Base-by-base conservation (phyloP, 2,113 vertebrate species). In the Podarcis muralis region DNA sequence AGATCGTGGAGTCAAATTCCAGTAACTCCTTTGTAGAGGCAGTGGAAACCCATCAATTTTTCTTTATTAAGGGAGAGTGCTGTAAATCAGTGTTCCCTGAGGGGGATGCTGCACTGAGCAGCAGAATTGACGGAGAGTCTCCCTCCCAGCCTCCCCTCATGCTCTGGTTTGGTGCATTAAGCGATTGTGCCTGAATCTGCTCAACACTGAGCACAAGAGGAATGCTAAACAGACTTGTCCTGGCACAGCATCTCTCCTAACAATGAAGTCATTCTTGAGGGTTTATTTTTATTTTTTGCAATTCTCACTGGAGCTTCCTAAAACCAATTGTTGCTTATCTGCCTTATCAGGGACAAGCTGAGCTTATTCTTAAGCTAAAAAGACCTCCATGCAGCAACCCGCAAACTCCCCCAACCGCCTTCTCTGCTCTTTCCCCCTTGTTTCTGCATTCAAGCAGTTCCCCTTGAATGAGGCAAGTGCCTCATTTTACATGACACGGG, bases 41-140 rank as follows among this genome's bases (percentile, higher is more conserved):
- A 32, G 25, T 25, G 35, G 20, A 43, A 74, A 65, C 68, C 23
- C 65, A 57, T 22, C 80, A 81, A 1, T 0, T 32, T 68, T 37
- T 0, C 5, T 1, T 43, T 88, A 23, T n/a, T 8, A 80, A 37
- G 9, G 16, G 43, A 80, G 72, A 18, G 85, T 4, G 8, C 35
- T 85, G 78, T 53, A 88, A 25, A 90, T 81, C 59, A 90, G 20
- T 65, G 53, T 32, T 57, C 40, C 59, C 30, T 62, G 76, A 11
- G 25, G 2, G 2, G 2, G 0, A 22, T 32, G 1, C 1, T 0
- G 2, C 23, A 30, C 2, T 20, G 16, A 57, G 37, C 40, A 22
- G 6, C n/a, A 78, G 81, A 25, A 72, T 23, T 43, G 32, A 75
- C 9, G 81, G 3, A 35, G 57, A 1, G 48, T 53, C 48, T 53